phyloP scores from a whole-genome alignment of 2,888 invertebrate genomes.

The Abrostola tripartita region DNA sequence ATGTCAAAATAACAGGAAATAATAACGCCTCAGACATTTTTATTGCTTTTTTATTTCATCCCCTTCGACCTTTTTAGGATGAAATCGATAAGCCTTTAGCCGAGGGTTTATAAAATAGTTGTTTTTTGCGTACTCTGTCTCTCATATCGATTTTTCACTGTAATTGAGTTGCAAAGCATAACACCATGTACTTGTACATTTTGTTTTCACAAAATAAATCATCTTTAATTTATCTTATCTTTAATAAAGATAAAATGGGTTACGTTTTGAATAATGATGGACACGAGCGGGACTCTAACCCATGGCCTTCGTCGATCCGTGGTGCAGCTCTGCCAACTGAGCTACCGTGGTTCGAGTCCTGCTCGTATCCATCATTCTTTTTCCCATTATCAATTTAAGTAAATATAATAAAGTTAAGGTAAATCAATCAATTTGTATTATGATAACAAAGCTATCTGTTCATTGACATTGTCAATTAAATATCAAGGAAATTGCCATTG shows the following conservation, averaged over 20 bases:
- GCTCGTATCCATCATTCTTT: no score
- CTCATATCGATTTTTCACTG: conserved; percentile 21
- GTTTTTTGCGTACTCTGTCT: conserved; percentile 27
- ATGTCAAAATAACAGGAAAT: conserved; percentile 64
- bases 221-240: no score
- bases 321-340: no score
- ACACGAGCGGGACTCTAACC: no score
- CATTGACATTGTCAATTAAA: conserved; percentile 17
- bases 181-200: no score
- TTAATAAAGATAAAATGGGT: no score
- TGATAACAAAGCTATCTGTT: not conserved
- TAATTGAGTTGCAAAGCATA: not conserved
- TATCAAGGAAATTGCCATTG: conserved; percentile 14
- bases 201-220: no score
- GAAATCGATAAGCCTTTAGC: conserved; percentile 33
- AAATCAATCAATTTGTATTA: not conserved
- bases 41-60: conserved; percentile 62
- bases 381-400: no score
- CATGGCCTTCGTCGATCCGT: no score
- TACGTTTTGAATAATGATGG: no score
- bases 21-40: conserved; percentile 56
- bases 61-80: conserved; percentile 38
- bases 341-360: no score
- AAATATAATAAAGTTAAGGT: no score
- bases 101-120: conserved; percentile 31